Conservation (phyloP, 2,888 invertebrate species). For the Cecidostiba fungosa region DNA sequence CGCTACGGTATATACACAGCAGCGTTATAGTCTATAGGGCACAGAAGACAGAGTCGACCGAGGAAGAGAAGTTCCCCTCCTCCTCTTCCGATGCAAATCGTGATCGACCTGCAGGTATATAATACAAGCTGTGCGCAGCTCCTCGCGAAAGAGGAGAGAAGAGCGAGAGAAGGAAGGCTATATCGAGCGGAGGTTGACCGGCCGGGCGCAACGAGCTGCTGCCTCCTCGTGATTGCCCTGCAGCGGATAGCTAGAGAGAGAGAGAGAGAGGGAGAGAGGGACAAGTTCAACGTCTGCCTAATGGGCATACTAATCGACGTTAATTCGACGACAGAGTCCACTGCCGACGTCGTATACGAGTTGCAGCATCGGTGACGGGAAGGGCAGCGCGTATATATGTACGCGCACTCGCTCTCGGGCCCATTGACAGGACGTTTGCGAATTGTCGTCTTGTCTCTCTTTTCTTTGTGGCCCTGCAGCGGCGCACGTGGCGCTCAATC, state of each 20-base stretch:
- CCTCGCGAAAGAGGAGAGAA: constrained; percentile 13
- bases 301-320: constrained; percentile 77
- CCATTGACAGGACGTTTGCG: not conserved
- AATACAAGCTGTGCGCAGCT: constrained; percentile 24
- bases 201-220: constrained; percentile 35
- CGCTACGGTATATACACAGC: not conserved
- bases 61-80: not conserved
- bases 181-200: constrained; percentile 40
- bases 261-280: constrained; percentile 49
- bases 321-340: constrained; percentile 73
- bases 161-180: constrained; percentile 21
- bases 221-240: constrained; percentile 46
- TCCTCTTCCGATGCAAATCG: constrained; percentile 60
- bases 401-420: not conserved
- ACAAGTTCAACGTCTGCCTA: constrained; percentile 78
- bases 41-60: not conserved
- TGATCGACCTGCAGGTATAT: constrained; percentile 62
- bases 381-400: constrained; percentile 8
- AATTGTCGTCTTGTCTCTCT: not conserved
- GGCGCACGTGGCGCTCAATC: not conserved
- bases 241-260: constrained; percentile 31
- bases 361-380: constrained; percentile 69
- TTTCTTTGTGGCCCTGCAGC: not conserved
- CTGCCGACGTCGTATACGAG: constrained; percentile 61
- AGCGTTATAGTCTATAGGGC: not conserved